These are phyloP conservation scores for Phyllotreta striolata DNA, from an alignment of 2,888 invertebrate genomes.

Conservation along the genomic window DNA sequence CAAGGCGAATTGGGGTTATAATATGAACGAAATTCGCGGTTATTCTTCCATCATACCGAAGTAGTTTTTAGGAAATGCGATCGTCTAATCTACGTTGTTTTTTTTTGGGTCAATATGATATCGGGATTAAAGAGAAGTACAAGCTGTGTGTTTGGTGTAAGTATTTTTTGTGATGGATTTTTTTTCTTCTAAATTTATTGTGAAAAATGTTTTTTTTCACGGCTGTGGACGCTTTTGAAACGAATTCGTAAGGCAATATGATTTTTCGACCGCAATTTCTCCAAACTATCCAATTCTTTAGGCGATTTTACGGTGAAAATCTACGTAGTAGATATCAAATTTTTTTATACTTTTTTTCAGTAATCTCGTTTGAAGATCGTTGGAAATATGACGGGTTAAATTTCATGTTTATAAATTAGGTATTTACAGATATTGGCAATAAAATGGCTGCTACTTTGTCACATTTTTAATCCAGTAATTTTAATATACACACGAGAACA, in stretches of 20 bases:
- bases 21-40: constrained; percentile 10
- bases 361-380: no score
- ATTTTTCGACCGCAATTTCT: background rate
- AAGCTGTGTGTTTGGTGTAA: no score
- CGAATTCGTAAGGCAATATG: no score
- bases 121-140: no score
- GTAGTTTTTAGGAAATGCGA: constrained; percentile 7
- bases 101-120: no score
- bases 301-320: background rate
- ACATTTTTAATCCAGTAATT: no score
- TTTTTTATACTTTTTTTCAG: constrained; percentile 14
- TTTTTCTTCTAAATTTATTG: background rate
- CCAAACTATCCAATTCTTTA: background rate
- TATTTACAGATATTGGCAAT: no score
- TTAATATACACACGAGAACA: no score
- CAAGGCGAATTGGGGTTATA: constrained; percentile 35
- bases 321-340: constrained; percentile 16
- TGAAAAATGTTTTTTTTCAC: background rate
- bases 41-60: constrained; percentile 12
- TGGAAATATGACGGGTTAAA: constrained; percentile 8
- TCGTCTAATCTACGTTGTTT: background rate
- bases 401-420: constrained; percentile 5
- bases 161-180: constrained; percentile 1
- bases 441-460: no score
- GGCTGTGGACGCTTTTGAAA: background rate